Percentiles rank a stretch among this genome's conserved stretches.
phyloP scores from a whole-genome alignment of 2,797 vertebrate genomes.

The Arctocebus calabarensis region DNA sequence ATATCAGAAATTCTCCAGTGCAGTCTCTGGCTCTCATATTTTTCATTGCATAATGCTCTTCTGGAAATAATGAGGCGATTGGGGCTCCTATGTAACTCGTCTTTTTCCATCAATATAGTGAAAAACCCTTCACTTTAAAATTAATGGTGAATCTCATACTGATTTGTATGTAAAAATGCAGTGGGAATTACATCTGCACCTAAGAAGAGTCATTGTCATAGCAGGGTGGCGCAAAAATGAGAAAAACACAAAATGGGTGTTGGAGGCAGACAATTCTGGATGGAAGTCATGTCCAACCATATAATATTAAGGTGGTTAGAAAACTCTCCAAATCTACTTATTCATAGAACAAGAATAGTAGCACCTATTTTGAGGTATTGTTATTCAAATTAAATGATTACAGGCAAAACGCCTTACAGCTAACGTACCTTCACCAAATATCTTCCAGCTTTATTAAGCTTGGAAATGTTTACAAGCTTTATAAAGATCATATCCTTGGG shows the following conservation, averaged over 20 bases:
- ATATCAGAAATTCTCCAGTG: conserved; percentile 68
- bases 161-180: conserved; percentile 33
- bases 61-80: conserved; percentile 17
- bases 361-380: background rate
- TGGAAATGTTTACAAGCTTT: too few relatives aligned
- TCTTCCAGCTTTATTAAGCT: background rate
- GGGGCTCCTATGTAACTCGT: background rate
- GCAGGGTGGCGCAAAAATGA: background rate
- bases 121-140: background rate
- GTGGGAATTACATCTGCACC: background rate
- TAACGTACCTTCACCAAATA: background rate
- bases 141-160: conserved; percentile 13
- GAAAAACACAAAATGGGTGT: background rate
- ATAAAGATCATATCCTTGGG: background rate
- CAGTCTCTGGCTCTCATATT: background rate
- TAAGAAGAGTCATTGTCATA: background rate
- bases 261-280: background rate
- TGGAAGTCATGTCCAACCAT: background rate
- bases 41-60: background rate
- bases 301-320: background rate
- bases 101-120: background rate
- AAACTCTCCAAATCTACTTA: background rate
- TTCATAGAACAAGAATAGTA: background rate
- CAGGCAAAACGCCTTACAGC: background rate
- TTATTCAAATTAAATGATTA: background rate